These are phyloP conservation scores for Thera britannica DNA, from an alignment of 2,888 invertebrate genomes.

Conservation along the genomic window DNA sequence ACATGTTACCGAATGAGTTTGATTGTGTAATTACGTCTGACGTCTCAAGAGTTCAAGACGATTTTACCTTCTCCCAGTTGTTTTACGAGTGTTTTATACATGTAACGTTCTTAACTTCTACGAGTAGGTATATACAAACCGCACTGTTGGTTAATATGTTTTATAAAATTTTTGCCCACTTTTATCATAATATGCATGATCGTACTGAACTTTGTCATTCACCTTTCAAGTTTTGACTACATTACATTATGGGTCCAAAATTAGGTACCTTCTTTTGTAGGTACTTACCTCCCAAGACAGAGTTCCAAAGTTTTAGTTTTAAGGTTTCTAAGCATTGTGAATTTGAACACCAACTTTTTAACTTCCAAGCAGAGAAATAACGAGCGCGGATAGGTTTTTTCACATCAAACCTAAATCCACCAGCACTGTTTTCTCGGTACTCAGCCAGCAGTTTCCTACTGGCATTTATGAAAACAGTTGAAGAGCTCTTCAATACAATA, in stretches of 20 bases:
- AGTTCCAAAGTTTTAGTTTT: too few species aligned
- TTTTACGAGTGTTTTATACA: neutral
- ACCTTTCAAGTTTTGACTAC: too few species aligned
- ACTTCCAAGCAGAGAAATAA: neutral
- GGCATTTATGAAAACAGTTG: constrained; percentile 20
- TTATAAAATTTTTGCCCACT: too few species aligned
- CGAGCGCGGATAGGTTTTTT: constrained; percentile 2
- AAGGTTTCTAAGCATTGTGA: neutral
- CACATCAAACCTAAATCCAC: constrained; percentile 6
- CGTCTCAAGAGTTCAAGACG: constrained; percentile 6
- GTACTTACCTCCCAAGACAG: too few species aligned
- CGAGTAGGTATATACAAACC: too few species aligned
- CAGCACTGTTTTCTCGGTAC: constrained; percentile 13
- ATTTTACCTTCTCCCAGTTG: constrained; percentile 2
- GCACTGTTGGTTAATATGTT: too few species aligned
- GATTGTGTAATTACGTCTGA: constrained; percentile 24
- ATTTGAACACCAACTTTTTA: neutral
- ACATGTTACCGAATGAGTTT: constrained; percentile 38
- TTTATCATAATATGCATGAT: too few species aligned
- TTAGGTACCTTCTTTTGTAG: too few species aligned
- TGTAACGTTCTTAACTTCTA: neutral
- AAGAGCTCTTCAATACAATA: constrained; percentile 21
- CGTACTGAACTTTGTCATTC: too few species aligned
- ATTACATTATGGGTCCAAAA: too few species aligned
- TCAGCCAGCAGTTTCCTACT: constrained; percentile 7